Conservation (phyloP, 2,888 invertebrate species). For the Zygothrica quintamaculata region DNA sequence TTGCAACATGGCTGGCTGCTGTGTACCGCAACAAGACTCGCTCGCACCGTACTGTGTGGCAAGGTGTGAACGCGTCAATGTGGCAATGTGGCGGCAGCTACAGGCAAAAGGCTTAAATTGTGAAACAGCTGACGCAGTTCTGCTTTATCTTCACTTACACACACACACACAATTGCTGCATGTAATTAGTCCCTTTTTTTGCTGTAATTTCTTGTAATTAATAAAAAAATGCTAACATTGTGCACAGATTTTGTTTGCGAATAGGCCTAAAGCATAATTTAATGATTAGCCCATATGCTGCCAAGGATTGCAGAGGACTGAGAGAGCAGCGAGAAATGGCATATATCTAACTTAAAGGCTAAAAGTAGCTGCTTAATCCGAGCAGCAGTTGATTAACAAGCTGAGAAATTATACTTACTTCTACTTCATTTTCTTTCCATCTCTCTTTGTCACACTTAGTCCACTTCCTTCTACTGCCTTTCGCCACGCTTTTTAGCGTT, state of each 20-base stretch:
- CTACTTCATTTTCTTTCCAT: neutral
- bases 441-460: neutral
- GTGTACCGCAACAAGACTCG: neutral
- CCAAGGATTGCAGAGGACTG: too few species aligned
- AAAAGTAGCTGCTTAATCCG: too few species aligned
- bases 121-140: conserved; percentile 37
- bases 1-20: neutral
- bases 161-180: too few species aligned
- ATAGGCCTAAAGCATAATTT: neutral
- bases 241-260: neutral
- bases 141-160: too few species aligned
- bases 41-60: conserved; percentile 16
- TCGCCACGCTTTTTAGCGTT: conserved; percentile 56
- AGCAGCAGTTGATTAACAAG: too few species aligned
- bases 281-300: too few species aligned
- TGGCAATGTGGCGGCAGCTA: conserved; percentile 54
- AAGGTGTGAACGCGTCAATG: conserved; percentile 81
- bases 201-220: too few species aligned
- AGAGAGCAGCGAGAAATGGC: too few species aligned
- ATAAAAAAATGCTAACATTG: conserved; percentile 54
- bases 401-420: neutral
- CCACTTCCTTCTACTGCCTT: neutral
- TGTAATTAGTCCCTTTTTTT: conserved; percentile 52
- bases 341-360: too few species aligned
- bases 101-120: conserved; percentile 55